These are phyloP conservation scores for Eubasilissa regina DNA, from an alignment of 1,140 invertebrate species.

Conservation along the genomic window DNA sequence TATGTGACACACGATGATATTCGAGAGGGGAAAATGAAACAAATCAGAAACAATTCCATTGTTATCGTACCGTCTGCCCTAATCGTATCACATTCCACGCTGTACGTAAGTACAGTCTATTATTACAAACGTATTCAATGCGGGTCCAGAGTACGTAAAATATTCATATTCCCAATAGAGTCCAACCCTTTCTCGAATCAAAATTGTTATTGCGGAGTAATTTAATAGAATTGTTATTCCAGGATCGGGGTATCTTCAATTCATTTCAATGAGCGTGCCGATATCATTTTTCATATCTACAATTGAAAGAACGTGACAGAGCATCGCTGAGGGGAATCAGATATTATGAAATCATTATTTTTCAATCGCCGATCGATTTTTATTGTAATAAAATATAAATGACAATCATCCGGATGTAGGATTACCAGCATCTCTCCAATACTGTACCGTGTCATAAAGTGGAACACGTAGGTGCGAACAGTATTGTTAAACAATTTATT, in stretches of 20 bases:
- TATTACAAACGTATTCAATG: conserved; percentile 18
- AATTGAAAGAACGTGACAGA: neutral
- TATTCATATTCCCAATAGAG: conserved; percentile 17
- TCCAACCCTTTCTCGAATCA: conserved; percentile 24
- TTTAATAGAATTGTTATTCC: conserved; percentile 26
- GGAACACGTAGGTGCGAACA: too few species aligned
- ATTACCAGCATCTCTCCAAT: too few species aligned
- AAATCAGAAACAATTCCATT: conserved; percentile 34
- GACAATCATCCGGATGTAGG: too few species aligned
- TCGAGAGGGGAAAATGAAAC: conserved; percentile 14
- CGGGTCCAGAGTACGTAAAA: neutral
- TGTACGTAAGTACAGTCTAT: neutral
- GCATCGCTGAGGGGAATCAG: neutral
- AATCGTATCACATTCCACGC: conserved; percentile 29
- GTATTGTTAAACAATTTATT: too few species aligned
- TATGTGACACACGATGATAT: conserved; percentile 10
- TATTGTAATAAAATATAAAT: too few species aligned
- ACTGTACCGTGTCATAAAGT: too few species aligned
- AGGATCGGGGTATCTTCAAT: neutral
- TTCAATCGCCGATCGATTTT: too few species aligned
- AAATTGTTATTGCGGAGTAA: conserved; percentile 13
- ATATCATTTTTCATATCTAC: too few species aligned
- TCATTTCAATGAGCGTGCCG: neutral
- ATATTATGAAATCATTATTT: neutral
- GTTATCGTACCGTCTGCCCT: conserved; percentile 3